Percentiles rank a stretch among this genome's conserved stretches.
phyloP scores from a whole-genome alignment of 2,888 invertebrate genomes.

The Keiferia lycopersicella region DNA sequence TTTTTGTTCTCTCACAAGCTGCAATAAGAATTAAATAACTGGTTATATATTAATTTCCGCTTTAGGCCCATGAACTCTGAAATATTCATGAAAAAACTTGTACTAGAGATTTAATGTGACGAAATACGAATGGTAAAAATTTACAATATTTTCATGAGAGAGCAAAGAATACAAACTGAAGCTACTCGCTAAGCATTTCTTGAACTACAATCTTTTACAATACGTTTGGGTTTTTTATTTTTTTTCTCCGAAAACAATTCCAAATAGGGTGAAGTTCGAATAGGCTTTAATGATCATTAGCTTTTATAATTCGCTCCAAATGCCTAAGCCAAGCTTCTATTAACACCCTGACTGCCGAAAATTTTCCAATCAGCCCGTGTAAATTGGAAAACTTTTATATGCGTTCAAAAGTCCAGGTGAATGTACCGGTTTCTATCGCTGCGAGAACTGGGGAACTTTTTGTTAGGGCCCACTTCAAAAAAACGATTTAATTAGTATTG shows the following conservation, averaged over 20 bases:
- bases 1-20: constrained; percentile 59
- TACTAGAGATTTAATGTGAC: constrained; percentile 56
- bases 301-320: constrained; percentile 64
- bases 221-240: not conserved
- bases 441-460: constrained; percentile 62
- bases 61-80: no score
- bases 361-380: constrained; percentile 79
- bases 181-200: no score
- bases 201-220: no score
- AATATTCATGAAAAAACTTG: constrained; percentile 69
- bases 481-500: constrained; percentile 64
- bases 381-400: constrained; percentile 82
- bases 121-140: not conserved
- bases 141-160: no score
- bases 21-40: constrained; percentile 69
- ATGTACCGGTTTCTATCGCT: constrained; percentile 67
- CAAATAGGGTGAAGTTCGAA: not conserved
- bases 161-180: no score
- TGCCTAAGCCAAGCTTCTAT: constrained; percentile 71
- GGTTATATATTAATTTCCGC: constrained; percentile 68
- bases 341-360: constrained; percentile 78
- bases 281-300: constrained; percentile 40
- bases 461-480: constrained; percentile 59
- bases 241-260: not conserved
- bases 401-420: constrained; percentile 78